Conservation (phyloP, 2,113 vertebrate species). For the Indicator indicator region DNA sequence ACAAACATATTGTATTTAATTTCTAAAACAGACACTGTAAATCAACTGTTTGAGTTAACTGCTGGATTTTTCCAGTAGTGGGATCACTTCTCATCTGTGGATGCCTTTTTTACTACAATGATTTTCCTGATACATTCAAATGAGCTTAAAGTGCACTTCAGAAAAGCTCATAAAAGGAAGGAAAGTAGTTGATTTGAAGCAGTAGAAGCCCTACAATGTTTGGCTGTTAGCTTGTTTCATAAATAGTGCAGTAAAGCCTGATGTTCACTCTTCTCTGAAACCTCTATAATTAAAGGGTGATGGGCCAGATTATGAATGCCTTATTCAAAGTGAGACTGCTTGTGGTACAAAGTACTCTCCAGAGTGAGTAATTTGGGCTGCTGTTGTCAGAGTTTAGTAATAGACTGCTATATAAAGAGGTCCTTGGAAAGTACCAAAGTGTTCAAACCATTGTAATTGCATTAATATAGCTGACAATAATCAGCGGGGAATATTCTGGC, state of each 20-base stretch:
- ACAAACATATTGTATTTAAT: conserved; percentile 6
- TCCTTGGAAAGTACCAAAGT: conserved; percentile 64
- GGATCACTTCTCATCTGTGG: neutral
- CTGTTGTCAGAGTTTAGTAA: conserved; percentile 64
- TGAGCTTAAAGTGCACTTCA: neutral
- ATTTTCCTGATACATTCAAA: neutral
- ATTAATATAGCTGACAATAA: conserved; percentile 37
- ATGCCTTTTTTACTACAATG: neutral
- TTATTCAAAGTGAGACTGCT: conserved; percentile 53
- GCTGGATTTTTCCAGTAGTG: neutral
- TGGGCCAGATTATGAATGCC: conserved; percentile 45
- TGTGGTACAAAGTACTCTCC: conserved; percentile 31
- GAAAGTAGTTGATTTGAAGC: neutral
- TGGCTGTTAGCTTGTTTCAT: conserved; percentile 41
- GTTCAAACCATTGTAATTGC: conserved; percentile 43
- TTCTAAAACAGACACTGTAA: neutral
- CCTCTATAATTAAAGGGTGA: conserved; percentile 68
- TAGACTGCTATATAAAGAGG: conserved; percentile 58
- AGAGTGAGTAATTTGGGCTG: conserved; percentile 47
- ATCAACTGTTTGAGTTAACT: neutral
- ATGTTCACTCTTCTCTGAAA: conserved; percentile 40
- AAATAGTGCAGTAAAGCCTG: conserved; percentile 56
- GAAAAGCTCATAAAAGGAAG: neutral
- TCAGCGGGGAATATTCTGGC: neutral
- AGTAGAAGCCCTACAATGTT: neutral